Percentiles rank a stretch among this genome's conserved stretches.
phyloP scores from a whole-genome alignment of 2,797 vertebrate species.

The Pseudomugil tenellus region DNA sequence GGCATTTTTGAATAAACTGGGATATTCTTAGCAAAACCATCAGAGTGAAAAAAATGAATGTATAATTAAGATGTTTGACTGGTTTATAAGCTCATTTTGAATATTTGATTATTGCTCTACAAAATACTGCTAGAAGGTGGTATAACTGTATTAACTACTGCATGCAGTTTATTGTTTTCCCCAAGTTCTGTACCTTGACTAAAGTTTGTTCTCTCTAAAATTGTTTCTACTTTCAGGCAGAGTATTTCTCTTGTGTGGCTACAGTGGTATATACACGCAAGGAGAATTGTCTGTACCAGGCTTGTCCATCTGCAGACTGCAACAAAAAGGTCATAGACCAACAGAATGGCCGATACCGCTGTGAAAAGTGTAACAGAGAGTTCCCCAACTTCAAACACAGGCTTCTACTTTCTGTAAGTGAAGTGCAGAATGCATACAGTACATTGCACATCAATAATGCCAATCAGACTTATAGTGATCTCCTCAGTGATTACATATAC shows the following conservation, averaged over 20 bases:
- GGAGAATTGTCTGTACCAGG: conserved; percentile 94
- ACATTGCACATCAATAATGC: conserved; percentile 12
- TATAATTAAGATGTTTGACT: neutral
- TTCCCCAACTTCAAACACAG: conserved; percentile 94
- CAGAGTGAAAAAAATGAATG: conserved; percentile 7
- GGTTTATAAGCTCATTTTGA: conserved; percentile 1
- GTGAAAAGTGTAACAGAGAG: conserved; percentile 92
- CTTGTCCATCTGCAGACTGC: conserved; percentile 91
- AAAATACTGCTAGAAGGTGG: conserved; percentile 4
- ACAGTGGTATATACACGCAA: conserved; percentile 90
- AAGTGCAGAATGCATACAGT: conserved; percentile 65
- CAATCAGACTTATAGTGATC: conserved; percentile 4
- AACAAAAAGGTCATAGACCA: conserved; percentile 96
- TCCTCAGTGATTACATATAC: conserved; percentile 12
- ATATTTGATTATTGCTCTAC: neutral
- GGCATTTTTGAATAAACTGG: conserved; percentile 6
- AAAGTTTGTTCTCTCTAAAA: conserved; percentile 9
- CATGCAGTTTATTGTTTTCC: conserved; percentile 22
- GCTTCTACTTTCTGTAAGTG: conserved; percentile 91
- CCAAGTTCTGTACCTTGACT: conserved; percentile 25
- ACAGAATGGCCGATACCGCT: conserved; percentile 90
- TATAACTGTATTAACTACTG: conserved; percentile 24
- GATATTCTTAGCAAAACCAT: neutral
- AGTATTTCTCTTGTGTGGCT: conserved; percentile 92
- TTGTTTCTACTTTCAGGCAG: conserved; percentile 80